Base-by-base conservation (phyloP, 2,797 vertebrate genomes). In the Alectoris magna region DNA sequence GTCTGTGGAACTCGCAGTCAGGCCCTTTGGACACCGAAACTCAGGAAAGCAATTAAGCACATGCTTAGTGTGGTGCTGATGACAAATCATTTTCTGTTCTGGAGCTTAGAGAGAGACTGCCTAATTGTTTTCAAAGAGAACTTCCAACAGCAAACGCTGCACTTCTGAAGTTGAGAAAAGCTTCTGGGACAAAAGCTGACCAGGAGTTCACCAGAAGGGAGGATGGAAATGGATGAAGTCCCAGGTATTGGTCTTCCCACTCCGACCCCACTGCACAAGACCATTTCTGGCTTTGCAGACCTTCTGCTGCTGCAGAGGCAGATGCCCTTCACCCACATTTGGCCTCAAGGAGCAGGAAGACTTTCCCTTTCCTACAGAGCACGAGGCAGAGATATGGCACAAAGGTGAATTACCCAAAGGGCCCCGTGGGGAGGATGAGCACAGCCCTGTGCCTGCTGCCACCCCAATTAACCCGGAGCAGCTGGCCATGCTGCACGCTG, bases 171-270 rank as follows among this genome's bases (percentile, higher is more conserved):
- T 0, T 36, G 58, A 29, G 16, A 43, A 48, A 39, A 19, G 14
- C 3, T 15, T 29, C 51, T 29, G 27, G 31, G 79, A 7, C 27
- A 16, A 3, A 0, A 0, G 3, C 62, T 29, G 53, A 18, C 24
- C 14, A 27, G 51, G 51, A 27, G 27, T 2, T 8, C 59, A 23
- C 31, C 56, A 12, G 29, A 13, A 56, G 19, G 21, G 18, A 13
- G 3, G 23, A 13, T 18, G 51, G 21, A 31, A 84, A 27, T 55
- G n/a, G 66, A 84, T 53, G 2, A 34, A 12, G 13, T n/a, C 44
- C 63, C 6, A 12, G 21, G 38, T 59, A 41, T 0, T 5, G 43
- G 24, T 67, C 67, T 63, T 29, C 44, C 64, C 64, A 51, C 62
- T 46, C n/a, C 55, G 11, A 1, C 55, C 51, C 15, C 4, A 46